Evolutionary conservation across 2,797 vertebrate species (phyloP).

Genomic region (Anas bernieri): DNA sequence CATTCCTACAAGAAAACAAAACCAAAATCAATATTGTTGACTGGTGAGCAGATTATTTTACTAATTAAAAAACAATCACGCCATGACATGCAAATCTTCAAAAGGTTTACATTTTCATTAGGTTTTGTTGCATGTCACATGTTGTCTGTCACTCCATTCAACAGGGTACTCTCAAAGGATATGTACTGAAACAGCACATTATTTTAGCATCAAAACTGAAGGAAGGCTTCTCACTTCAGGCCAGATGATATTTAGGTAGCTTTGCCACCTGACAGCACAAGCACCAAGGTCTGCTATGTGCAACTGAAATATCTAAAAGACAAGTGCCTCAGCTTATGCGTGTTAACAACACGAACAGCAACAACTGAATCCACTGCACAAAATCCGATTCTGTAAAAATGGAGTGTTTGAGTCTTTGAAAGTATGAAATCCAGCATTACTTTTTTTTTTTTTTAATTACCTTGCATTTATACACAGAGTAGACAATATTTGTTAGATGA

Average conservation of each 20-base stretch:
- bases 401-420: neutral
- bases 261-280: neutral
- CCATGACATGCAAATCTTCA: neutral
- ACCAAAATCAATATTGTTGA: neutral
- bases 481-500: neutral
- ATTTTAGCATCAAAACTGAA: neutral
- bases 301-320: neutral
- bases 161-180: neutral
- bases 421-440: neutral
- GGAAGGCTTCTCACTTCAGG: neutral
- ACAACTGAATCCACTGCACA: neutral
- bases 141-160: neutral
- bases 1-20: conserved; percentile 90
- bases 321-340: neutral
- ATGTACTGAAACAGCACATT: neutral
- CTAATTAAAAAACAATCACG: neutral
- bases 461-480: neutral
- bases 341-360: neutral
- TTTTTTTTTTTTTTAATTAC: neutral
- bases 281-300: neutral
- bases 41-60: neutral
- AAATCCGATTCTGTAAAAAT: neutral
- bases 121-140: neutral
- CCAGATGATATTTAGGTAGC: neutral
- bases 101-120: neutral